Evolutionary conservation across 1,140 invertebrate species (phyloP).

Genomic region (Copidosoma floridanum): DNA sequence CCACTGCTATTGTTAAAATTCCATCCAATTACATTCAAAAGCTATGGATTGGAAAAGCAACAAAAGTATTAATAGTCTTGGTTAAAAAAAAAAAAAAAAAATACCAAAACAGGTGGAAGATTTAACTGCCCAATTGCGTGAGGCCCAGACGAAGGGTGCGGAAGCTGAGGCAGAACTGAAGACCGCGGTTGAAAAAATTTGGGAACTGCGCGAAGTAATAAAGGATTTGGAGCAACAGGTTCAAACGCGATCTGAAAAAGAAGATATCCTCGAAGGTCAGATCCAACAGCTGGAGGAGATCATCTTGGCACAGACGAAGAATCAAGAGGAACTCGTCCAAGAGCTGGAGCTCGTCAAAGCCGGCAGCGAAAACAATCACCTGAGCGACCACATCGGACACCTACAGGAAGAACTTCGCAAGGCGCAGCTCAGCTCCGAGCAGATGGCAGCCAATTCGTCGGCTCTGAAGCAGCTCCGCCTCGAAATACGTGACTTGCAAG

Average conservation of each 20-base stretch:
- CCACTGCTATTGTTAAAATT: too few species aligned
- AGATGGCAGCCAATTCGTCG: conserved; percentile 57
- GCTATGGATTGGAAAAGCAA: too few species aligned
- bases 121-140: conserved; percentile 61
- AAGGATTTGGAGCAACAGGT: conserved; percentile 71
- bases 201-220: conserved; percentile 72
- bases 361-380: conserved; percentile 54
- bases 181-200: conserved; percentile 69
- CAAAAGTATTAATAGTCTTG: too few species aligned
- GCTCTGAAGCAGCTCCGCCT: conserved; percentile 57
- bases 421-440: conserved; percentile 58
- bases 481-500: conserved; percentile 63
- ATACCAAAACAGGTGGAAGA: conserved; percentile 65
- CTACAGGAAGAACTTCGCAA: conserved; percentile 61
- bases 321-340: conserved; percentile 58
- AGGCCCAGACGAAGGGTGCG: conserved; percentile 60
- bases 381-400: conserved; percentile 56
- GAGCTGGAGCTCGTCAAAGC: conserved; percentile 58
- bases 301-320: conserved; percentile 58
- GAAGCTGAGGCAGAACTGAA: conserved; percentile 67
- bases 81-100: too few species aligned
- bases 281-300: conserved; percentile 55
- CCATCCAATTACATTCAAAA: too few species aligned
- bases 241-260: conserved; percentile 60
- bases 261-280: conserved; percentile 53